Base-by-base conservation (phyloP, 2,888 invertebrate genomes). In the Choreutis nemorana region DNA sequence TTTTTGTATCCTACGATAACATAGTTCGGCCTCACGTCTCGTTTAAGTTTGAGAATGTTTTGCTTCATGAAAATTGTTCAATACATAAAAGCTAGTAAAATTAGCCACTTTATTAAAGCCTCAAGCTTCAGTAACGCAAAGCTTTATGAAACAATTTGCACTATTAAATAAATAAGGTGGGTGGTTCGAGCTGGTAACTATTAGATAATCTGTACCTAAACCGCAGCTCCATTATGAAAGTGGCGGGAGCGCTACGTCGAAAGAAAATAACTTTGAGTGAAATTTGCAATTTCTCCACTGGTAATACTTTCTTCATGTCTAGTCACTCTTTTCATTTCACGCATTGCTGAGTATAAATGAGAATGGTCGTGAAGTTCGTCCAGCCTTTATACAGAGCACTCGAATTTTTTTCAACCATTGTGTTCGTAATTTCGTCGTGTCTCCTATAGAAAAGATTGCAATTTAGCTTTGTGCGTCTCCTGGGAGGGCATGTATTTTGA, bases 311-410 rank as follows among this genome's bases (percentile, higher is more conserved):
- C 42, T 44, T 55, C 49, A 42, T 41, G 52, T 44, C 43, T 41
- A 54, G 53, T 51, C 55, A 55, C 53, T 48, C 34, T 48, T 54
- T 51, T 48, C 48, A 57, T 58, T 57, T 56, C 47, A 55, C 48
- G 50, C 50, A 36, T 51, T 44, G 47, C 44, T 48, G 50, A 33
- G 44, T 47, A 50, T 45, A 52, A 49, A 53, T 55, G 46, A 47
- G 48, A 53, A 50, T 39, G 43, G 36, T 40, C 34, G 8, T 8
- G 24, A 10, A 24, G 24, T 11, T 8, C 12, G 8, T 24, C 36
- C 28, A 29, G 35, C 35, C 35, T 35, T 42, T 48, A 44, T 36
- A 39, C 40, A 41, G 41, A 42, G 29, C 40, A 18, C 8, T 18
- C 18, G 18, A 18, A 18, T 36, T n/a, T n/a, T n/a, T n/a, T n/a